A percentile compares a stretch with the other conserved stretches of the same genome.
These are phyloP conservation scores for Andricus curvator DNA, from an alignment of 2,888 invertebrate genomes.

Conservation along the genomic window DNA sequence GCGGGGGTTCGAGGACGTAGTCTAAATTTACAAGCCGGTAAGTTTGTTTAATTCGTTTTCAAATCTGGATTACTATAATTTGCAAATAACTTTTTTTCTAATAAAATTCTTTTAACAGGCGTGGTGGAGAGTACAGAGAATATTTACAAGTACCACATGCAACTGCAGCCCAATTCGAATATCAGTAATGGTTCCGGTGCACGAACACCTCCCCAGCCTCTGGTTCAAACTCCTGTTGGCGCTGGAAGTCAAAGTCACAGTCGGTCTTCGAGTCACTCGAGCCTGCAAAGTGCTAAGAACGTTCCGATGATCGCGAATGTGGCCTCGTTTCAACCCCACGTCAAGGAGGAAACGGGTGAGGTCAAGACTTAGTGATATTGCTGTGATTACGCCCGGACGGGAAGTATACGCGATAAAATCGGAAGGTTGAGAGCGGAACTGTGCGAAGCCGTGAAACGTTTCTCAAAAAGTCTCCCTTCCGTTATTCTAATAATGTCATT, in stretches of 20 bases:
- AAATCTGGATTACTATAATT: neutral
- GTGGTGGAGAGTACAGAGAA: slow-evolving; percentile 90
- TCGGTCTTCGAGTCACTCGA: slow-evolving; percentile 83
- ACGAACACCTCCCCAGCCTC: slow-evolving; percentile 84
- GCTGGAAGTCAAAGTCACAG: slow-evolving; percentile 81
- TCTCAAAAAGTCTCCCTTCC: neutral
- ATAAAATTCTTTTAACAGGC: slow-evolving; percentile 80
- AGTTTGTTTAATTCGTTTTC: slow-evolving; percentile 32
- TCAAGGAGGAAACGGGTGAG: slow-evolving; percentile 68
- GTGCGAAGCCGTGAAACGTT: neutral
- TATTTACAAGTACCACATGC: slow-evolving; percentile 91
- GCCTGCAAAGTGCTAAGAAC: slow-evolving; percentile 74
- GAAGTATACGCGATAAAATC: slow-evolving; percentile 16
- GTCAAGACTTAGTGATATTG: slow-evolving; percentile 66
- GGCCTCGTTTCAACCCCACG: slow-evolving; percentile 59
- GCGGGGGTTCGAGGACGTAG: slow-evolving; percentile 90
- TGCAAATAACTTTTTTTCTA: neutral
- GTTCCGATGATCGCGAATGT: slow-evolving; percentile 62
- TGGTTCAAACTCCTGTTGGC: slow-evolving; percentile 85
- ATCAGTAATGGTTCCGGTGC: slow-evolving; percentile 80
- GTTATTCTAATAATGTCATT: neutral
- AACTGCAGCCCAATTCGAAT: slow-evolving; percentile 82
- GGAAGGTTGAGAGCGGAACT: neutral
- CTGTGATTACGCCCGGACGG: slow-evolving; percentile 14
- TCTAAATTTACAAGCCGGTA: slow-evolving; percentile 84